Conservation (phyloP, 2,113 vertebrate species). For the Danio rerio region DNA sequence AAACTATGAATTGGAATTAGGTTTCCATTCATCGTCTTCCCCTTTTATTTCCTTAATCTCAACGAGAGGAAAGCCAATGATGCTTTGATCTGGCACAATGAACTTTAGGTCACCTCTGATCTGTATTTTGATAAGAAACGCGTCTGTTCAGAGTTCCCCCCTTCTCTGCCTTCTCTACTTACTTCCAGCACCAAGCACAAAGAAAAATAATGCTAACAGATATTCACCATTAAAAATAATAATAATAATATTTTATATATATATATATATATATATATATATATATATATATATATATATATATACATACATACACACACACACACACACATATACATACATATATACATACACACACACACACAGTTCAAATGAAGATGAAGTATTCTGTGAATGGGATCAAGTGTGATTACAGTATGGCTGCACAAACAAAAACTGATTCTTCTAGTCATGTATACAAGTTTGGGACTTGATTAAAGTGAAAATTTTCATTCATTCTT, state of each 20-base stretch:
- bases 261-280: no score
- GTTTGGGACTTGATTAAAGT: no score
- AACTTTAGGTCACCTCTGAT: conserved; percentile 32
- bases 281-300: no score
- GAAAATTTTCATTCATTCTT: no score
- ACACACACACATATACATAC: no score
- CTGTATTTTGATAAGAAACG: conserved; percentile 15
- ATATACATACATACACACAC: no score
- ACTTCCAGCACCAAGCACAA: not conserved
- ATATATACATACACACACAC: no score
- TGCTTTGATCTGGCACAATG: conserved; percentile 1
- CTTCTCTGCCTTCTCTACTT: not conserved
- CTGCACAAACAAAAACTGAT: no score
- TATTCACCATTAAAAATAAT: not conserved
- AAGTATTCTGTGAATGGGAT: not conserved
- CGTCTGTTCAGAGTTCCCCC: not conserved
- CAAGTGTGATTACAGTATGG: no score
- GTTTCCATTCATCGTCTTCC: not conserved
- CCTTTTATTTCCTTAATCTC: not conserved
- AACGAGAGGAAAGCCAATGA: not conserved
- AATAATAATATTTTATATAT: no score
- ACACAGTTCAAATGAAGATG: not conserved
- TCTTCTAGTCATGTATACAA: no score
- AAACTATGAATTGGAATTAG: not conserved
- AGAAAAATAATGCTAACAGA: not conserved